phyloP scores from a whole-genome alignment of 2,113 vertebrate genomes.

The Meles meles region DNA sequence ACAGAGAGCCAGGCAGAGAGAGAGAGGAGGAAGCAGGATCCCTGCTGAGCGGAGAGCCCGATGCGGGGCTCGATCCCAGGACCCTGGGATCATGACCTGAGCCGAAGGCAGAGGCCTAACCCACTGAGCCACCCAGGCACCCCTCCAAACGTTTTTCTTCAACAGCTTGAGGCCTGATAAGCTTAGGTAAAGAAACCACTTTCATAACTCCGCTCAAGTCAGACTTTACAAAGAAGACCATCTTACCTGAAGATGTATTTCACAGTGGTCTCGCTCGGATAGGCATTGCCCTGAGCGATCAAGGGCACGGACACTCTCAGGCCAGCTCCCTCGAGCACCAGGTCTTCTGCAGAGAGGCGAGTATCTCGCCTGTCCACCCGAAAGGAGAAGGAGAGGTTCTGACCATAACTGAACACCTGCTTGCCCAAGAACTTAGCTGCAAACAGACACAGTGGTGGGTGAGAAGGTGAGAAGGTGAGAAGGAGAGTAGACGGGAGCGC shows the following conservation, averaged over 20 bases:
- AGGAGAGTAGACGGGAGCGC: background rate
- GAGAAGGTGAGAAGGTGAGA: background rate
- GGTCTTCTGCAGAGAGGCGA: slow-evolving; percentile 94
- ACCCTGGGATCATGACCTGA: too few relatives aligned
- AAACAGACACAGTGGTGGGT: slow-evolving; percentile 52
- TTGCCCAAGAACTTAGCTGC: slow-evolving; percentile 94
- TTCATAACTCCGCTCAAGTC: background rate
- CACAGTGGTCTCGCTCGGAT: slow-evolving; percentile 89
- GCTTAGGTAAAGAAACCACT: background rate
- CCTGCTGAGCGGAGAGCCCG: too few relatives aligned
- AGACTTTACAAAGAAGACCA: background rate
- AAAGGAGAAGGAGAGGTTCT: slow-evolving; percentile 95
- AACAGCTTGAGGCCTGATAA: background rate
- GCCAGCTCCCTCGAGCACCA: slow-evolving; percentile 92
- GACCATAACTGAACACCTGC: slow-evolving; percentile 93
- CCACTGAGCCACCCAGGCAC: too few relatives aligned
- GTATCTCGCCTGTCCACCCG: slow-evolving; percentile 91
- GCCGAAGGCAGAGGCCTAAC: too few relatives aligned
- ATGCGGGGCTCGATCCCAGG: too few relatives aligned
- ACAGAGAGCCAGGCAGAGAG: too few relatives aligned
- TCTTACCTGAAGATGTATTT: slow-evolving; percentile 93
- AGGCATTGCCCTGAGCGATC: slow-evolving; percentile 96
- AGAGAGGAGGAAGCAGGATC: too few relatives aligned
- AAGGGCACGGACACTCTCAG: slow-evolving; percentile 91
- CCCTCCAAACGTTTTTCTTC: background rate